Evolutionary conservation across 1,140 invertebrate species (phyloP).

Genomic region (Aphelinus atriplicis): DNA sequence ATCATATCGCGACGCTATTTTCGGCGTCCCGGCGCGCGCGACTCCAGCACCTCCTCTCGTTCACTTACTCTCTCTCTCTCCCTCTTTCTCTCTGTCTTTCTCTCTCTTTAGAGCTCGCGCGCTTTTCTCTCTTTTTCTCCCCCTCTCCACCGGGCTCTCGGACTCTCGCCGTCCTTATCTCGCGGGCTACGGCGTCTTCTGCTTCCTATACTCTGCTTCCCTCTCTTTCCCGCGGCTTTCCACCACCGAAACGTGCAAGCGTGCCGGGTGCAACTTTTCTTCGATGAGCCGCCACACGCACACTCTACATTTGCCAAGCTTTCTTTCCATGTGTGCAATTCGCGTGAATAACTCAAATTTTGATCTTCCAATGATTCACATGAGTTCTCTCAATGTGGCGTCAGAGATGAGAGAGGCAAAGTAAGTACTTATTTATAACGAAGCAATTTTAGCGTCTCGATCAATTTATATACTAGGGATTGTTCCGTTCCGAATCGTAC

Average conservation of each 20-base stretch:
- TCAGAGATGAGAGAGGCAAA: too few species aligned
- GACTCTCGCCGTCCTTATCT: slow-evolving; percentile 31
- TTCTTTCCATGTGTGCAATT: too few species aligned
- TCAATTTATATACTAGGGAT: too few species aligned
- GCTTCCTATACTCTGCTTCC: slow-evolving; percentile 57
- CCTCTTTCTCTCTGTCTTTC: slow-evolving; percentile 62
- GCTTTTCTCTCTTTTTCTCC: slow-evolving; percentile 41
- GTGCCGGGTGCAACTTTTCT: slow-evolving; percentile 67
- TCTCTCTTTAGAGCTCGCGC: slow-evolving; percentile 49
- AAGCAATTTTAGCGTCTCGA: too few species aligned
- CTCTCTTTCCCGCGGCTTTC: slow-evolving; percentile 53
- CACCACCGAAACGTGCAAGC: slow-evolving; percentile 52
- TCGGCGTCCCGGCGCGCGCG: slow-evolving; percentile 59
- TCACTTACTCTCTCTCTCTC: slow-evolving; percentile 53
- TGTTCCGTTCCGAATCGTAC: too few species aligned
- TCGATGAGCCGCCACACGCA: slow-evolving; percentile 16
- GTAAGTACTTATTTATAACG: too few species aligned
- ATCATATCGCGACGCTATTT: slow-evolving; percentile 67
- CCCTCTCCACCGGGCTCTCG: slow-evolving; percentile 41
- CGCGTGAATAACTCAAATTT: too few species aligned
- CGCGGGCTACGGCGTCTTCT: slow-evolving; percentile 59
- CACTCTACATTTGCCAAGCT: too few species aligned
- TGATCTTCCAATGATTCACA: too few species aligned
- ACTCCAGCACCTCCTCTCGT: slow-evolving; percentile 57
- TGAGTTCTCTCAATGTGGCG: too few species aligned